Percentiles rank a stretch among this genome's conserved stretches.
Evolutionary conservation across 1,140 invertebrate genomes (phyloP).

Genomic region (Bathynomus jamesi): DNA sequence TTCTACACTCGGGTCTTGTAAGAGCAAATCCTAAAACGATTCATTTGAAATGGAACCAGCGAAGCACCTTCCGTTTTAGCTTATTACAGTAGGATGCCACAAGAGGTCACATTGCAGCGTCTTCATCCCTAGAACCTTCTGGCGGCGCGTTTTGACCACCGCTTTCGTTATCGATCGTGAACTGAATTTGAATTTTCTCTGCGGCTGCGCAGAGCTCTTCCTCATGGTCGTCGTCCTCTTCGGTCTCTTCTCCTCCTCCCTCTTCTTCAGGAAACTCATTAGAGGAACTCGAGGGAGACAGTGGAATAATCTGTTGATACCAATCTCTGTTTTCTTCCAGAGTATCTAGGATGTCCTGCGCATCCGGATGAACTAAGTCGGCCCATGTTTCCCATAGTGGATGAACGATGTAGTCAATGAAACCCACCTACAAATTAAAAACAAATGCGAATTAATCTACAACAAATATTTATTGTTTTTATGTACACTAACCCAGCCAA

Average conservation of each 20-base stretch:
- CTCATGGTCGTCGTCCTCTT: slow-evolving; percentile 9
- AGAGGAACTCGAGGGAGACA: slow-evolving; percentile 47
- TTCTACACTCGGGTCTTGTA: not conserved
- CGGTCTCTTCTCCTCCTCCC: slow-evolving; percentile 17
- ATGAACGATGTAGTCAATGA: slow-evolving; percentile 99
- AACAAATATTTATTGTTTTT: too few species aligned
- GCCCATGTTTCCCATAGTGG: slow-evolving; percentile 99
- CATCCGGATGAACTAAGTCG: slow-evolving; percentile 95
- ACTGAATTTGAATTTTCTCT: slow-evolving; percentile 36
- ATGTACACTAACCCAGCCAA: too few species aligned
- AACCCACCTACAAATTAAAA: slow-evolving; percentile 66
- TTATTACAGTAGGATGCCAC: slow-evolving; percentile 29
- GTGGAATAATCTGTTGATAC: slow-evolving; percentile 72
- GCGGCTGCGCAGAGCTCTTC: slow-evolving; percentile 33
- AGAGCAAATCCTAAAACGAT: slow-evolving; percentile 16
- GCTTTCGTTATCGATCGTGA: slow-evolving; percentile 32
- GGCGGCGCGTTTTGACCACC: slow-evolving; percentile 22
- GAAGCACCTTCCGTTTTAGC: slow-evolving; percentile 31
- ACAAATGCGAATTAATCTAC: too few species aligned
- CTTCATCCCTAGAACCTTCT: slow-evolving; percentile 20
- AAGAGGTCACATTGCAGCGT: slow-evolving; percentile 32
- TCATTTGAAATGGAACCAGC: slow-evolving; percentile 33
- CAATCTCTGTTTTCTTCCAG: slow-evolving; percentile 97
- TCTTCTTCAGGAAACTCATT: slow-evolving; percentile 41
- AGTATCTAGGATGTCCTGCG: slow-evolving; percentile 93